A percentile compares a stretch with the other conserved stretches of the same genome.
Conservation (phyloP, 2,113 vertebrate species). For the Nyctibius bracteatus region DNA sequence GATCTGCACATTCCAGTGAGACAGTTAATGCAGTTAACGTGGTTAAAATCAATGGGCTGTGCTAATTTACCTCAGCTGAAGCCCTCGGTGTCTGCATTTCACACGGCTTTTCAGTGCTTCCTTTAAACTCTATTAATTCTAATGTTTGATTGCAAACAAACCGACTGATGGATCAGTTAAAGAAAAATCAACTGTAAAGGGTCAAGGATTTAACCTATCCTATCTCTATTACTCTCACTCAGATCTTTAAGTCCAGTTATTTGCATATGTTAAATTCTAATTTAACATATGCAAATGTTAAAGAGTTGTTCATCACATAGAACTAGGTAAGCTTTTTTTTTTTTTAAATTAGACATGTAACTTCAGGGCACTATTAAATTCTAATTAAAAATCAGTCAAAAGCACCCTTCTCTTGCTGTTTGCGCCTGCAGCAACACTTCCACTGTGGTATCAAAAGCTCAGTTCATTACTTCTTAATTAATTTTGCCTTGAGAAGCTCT, state of each 20-base stretch:
- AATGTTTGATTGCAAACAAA: slow-evolving; percentile 29
- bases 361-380: slow-evolving; percentile 61
- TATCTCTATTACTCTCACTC: neutral
- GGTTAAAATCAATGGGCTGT: slow-evolving; percentile 25
- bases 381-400: slow-evolving; percentile 67
- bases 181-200: slow-evolving; percentile 22
- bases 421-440: slow-evolving; percentile 51
- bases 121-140: neutral
- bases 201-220: slow-evolving; percentile 19
- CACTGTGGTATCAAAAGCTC: slow-evolving; percentile 17
- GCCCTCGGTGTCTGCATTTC: neutral
- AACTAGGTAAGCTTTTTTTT: neutral
- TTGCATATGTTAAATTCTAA: slow-evolving; percentile 50
- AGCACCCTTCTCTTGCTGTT: slow-evolving; percentile 26
- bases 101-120: neutral
- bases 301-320: slow-evolving; percentile 16
- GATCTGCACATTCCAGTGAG: slow-evolving; percentile 21
- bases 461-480: slow-evolving; percentile 66
- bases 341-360: slow-evolving; percentile 31
- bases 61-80: slow-evolving; percentile 14
- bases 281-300: too few relatives aligned
- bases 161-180: slow-evolving; percentile 6
- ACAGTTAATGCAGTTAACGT: slow-evolving; percentile 20
- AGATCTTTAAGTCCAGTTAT: slow-evolving; percentile 3
- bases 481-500: slow-evolving; percentile 55